phyloP scores from a whole-genome alignment of 2,888 invertebrate genomes.

The Hesperia comma region DNA sequence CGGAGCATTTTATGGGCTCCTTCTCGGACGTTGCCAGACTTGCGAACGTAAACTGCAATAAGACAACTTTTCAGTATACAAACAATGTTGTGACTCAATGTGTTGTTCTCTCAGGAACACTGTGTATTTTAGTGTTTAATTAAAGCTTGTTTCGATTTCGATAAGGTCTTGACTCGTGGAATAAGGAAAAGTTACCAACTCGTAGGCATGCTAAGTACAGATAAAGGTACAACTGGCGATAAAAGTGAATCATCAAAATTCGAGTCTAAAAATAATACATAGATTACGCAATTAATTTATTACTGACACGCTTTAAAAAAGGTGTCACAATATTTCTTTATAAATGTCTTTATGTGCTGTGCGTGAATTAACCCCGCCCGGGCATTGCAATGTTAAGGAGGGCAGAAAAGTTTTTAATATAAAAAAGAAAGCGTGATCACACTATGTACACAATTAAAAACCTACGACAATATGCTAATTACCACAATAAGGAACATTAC shows the following conservation, averaged over 20 bases:
- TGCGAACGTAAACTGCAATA: conserved; percentile 7
- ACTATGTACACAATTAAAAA: no score
- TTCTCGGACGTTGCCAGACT: conserved; percentile 61
- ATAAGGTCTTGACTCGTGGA: not conserved
- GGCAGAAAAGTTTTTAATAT: no score
- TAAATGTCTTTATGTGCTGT: no score
- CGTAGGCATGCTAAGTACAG: not conserved
- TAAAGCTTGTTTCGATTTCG: not conserved
- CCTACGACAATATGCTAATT: no score
- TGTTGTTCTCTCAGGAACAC: not conserved
- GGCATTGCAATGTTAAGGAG: no score
- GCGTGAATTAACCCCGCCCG: no score
- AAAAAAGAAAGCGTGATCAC: no score
- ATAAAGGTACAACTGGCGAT: conserved; percentile 1
- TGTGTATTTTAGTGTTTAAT: not conserved
- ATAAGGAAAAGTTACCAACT: not conserved
- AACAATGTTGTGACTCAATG: not conserved
- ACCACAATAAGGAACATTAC: no score
- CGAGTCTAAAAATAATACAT: no score
- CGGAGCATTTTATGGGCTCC: conserved; percentile 60
- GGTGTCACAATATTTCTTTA: no score
- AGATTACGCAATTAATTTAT: no score
- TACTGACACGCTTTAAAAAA: no score
- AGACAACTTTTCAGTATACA: conserved; percentile 2
- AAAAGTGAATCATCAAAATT: not conserved